Conservation (phyloP, 2,797 vertebrate species). For the Anisognathus igniventris region DNA sequence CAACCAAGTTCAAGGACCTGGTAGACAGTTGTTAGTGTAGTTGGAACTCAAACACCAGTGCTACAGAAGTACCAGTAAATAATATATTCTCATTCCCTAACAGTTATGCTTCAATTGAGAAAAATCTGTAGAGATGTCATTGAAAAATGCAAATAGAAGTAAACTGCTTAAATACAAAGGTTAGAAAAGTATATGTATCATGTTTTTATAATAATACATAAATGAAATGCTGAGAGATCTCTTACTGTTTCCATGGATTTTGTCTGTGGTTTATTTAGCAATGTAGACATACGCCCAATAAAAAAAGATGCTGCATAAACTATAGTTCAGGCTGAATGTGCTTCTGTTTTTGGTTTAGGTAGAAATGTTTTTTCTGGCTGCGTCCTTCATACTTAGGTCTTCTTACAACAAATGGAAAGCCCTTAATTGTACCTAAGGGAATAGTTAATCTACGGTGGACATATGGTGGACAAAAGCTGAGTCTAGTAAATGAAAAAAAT, state of each 20-base stretch:
- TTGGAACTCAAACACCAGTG: background rate
- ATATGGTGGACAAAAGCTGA: conserved; percentile 93
- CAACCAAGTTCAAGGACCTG: background rate
- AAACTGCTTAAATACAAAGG: conserved; percentile 44
- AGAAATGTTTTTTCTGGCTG: conserved; percentile 95
- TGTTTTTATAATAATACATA: conserved; percentile 60
- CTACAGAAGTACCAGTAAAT: background rate
- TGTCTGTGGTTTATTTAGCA: conserved; percentile 80
- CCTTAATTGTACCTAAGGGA: conserved; percentile 90
- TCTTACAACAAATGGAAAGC: conserved; percentile 97
- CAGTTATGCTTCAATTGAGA: background rate
- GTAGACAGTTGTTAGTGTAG: background rate
- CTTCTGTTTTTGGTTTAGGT: conserved; percentile 94
- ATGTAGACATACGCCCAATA: conserved; percentile 83
- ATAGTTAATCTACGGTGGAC: conserved; percentile 89
- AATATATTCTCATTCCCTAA: background rate
- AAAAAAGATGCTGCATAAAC: conserved; percentile 84
- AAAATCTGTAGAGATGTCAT: background rate
- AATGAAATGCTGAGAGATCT: conserved; percentile 53
- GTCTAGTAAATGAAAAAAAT: conserved; percentile 80
- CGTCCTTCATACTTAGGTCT: conserved; percentile 88
- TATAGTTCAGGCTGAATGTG: conserved; percentile 80
- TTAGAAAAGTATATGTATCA: background rate
- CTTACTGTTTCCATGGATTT: conserved; percentile 77
- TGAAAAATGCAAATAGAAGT: conserved; percentile 33